Conservation (phyloP, 1,140 invertebrate species). For the Lasioglossum albipes region DNA sequence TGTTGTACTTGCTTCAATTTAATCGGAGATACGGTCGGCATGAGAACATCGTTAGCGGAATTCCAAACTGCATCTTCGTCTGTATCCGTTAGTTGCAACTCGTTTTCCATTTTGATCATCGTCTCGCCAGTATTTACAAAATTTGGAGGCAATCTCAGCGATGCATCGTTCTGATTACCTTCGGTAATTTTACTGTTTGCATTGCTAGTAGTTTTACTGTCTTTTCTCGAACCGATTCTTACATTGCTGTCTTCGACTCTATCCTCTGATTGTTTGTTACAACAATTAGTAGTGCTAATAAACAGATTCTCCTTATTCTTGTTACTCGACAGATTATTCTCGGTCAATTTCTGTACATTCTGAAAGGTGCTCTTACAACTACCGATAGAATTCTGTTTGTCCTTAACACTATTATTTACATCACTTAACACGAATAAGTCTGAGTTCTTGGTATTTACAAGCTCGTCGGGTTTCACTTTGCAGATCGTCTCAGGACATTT, state of each 20-base stretch:
- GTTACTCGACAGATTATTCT: neutral
- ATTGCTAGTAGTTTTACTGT: neutral
- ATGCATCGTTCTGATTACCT: neutral
- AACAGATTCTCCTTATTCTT: neutral
- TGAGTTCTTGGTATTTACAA: neutral
- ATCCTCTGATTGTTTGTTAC: neutral
- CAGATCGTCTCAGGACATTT: neutral
- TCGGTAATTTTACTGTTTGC: neutral
- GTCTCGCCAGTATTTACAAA: neutral
- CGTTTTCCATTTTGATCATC: conserved; percentile 21
- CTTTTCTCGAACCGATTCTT: neutral
- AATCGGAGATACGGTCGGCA: conserved; percentile 7
- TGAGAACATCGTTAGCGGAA: neutral
- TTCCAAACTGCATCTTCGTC: conserved; percentile 14
- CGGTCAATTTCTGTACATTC: neutral
- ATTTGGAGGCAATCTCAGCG: neutral
- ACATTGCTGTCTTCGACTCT: neutral
- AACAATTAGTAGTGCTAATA: neutral
- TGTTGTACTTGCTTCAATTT: conserved; percentile 53
- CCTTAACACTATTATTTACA: neutral
- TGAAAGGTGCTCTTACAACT: neutral
- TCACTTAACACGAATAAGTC: too few relatives aligned
- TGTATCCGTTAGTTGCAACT: conserved; percentile 44
- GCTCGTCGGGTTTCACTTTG: neutral
- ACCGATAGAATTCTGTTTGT: neutral